phyloP scores from a whole-genome alignment of 2,888 invertebrate genomes.

The Noctua pronuba region DNA sequence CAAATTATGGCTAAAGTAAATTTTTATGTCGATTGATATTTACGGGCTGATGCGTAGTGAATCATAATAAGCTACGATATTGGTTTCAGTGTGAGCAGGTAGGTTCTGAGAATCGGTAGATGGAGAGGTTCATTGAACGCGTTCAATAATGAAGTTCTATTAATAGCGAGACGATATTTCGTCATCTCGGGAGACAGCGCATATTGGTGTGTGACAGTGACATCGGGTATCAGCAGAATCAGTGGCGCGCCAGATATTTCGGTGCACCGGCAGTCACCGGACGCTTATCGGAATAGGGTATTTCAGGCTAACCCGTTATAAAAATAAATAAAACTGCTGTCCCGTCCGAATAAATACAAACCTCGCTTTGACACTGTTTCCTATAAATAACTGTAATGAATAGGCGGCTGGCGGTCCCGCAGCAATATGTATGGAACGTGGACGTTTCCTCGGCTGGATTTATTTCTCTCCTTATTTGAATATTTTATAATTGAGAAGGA shows the following conservation, averaged over 20 bases:
- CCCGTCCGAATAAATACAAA: constrained; percentile 87
- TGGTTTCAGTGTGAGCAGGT: constrained; percentile 64
- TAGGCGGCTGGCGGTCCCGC: constrained; percentile 86
- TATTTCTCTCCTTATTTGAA: constrained; percentile 87
- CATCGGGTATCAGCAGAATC: constrained; percentile 81
- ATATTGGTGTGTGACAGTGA: constrained; percentile 81
- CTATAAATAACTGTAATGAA: constrained; percentile 90
- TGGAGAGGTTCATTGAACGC: constrained; percentile 80
- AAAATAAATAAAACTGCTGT: constrained; percentile 88
- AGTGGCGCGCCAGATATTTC: constrained; percentile 79
- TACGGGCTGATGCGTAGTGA: constrained; percentile 53
- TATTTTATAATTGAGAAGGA: constrained; percentile 86
- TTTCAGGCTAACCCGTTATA: constrained; percentile 86
- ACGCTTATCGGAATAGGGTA: constrained; percentile 86
- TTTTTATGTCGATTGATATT: constrained; percentile 69
- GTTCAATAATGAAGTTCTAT: constrained; percentile 82
- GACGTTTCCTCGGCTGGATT: constrained; percentile 86
- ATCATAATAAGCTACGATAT: constrained; percentile 63
- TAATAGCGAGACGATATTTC: constrained; percentile 82
- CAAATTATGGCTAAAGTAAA: constrained; percentile 69
- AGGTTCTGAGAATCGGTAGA: constrained; percentile 58
- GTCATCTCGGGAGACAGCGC: constrained; percentile 78
- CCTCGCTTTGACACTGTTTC: constrained; percentile 87
- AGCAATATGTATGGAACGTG: constrained; percentile 88
- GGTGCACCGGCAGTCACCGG: constrained; percentile 77